Conservation (phyloP, 2,113 vertebrate genomes). For the Riparia riparia region DNA sequence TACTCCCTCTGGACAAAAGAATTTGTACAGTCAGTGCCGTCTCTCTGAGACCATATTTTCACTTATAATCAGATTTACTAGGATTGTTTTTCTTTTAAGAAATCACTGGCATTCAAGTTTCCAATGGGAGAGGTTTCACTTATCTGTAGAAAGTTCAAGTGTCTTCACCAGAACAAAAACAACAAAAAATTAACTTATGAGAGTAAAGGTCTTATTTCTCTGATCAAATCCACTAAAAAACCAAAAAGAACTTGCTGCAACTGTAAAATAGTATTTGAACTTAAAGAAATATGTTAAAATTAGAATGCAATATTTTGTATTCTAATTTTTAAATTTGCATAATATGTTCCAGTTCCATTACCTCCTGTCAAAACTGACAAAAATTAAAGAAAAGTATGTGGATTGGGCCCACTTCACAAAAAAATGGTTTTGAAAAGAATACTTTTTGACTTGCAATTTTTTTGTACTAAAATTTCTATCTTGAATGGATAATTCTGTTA, state of each 20-base stretch:
- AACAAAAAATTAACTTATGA: background rate
- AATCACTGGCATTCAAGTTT: background rate
- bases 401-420: background rate
- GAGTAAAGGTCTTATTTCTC: background rate
- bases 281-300: background rate
- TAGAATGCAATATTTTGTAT: background rate
- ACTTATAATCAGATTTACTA: background rate
- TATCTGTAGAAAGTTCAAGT: background rate
- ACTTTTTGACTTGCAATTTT: background rate
- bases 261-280: background rate
- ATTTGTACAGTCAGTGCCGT: fast-evolving
- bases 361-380: background rate
- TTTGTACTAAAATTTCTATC: background rate
- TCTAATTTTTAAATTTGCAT: background rate
- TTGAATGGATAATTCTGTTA: background rate
- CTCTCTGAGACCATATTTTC: background rate
- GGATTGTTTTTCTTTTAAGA: background rate
- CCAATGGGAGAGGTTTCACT: background rate
- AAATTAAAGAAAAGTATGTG: background rate
- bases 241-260: background rate
- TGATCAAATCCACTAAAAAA: background rate
- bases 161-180: background rate
- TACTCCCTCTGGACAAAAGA: background rate
- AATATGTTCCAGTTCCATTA: background rate
- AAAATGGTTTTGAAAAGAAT: background rate